Evolutionary conservation across 2,888 invertebrate genomes (phyloP).

Genomic region (Troides oblongomaculatus): DNA sequence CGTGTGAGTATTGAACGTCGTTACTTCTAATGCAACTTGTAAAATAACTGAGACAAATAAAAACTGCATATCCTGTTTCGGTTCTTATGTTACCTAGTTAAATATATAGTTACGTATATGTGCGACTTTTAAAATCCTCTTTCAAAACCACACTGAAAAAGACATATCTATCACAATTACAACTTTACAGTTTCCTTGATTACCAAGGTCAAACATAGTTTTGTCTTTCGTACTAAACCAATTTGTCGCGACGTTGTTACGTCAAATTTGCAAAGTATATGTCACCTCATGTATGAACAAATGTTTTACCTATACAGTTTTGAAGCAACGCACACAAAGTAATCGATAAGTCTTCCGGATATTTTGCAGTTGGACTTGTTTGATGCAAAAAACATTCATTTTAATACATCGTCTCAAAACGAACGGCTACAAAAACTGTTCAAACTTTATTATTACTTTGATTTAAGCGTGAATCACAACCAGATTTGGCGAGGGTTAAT

Average conservation of each 20-base stretch:
- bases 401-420: slow-evolving; percentile 58
- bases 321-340: slow-evolving; percentile 40
- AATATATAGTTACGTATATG: neutral
- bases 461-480: slow-evolving; percentile 76
- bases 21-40: slow-evolving; percentile 3
- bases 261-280: neutral
- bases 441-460: slow-evolving; percentile 75
- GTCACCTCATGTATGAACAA: neutral
- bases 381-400: slow-evolving; percentile 56
- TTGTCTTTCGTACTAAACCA: slow-evolving; percentile 1
- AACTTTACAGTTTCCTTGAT: slow-evolving; percentile 6
- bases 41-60: slow-evolving; percentile 19
- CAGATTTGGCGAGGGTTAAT: slow-evolving; percentile 78
- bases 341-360: slow-evolving; percentile 60
- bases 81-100: neutral
- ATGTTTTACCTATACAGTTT: neutral
- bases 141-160: too few relatives aligned
- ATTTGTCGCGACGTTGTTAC: too few relatives aligned
- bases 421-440: slow-evolving; percentile 75
- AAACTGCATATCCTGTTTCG: neutral
- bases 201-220: slow-evolving; percentile 24
- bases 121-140: neutral
- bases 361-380: slow-evolving; percentile 50
- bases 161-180: neutral
- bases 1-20: slow-evolving; percentile 30